Conservation (phyloP, 2,797 vertebrate species). For the Anguilla obscura region DNA sequence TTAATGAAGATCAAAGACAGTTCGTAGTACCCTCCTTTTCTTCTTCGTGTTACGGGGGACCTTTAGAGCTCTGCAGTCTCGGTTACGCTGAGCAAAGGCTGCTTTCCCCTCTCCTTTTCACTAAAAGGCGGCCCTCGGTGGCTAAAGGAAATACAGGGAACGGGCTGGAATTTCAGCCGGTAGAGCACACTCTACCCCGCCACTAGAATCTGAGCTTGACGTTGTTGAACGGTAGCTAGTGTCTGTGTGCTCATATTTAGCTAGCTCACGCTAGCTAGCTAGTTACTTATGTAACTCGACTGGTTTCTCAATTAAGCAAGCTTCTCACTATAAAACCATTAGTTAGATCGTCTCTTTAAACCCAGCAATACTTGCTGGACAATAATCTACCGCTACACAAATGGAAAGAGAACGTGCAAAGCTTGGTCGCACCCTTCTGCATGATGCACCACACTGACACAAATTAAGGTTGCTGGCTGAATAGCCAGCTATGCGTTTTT, state of each 20-base stretch:
- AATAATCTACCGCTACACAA: conserved; percentile 28
- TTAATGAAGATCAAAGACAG: conserved; percentile 26
- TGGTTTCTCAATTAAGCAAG: conserved; percentile 12
- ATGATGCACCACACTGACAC: conserved; percentile 31
- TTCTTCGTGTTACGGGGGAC: background rate
- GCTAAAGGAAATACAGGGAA: conserved; percentile 56
- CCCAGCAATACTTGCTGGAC: background rate
- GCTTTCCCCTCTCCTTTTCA: conserved; percentile 49
- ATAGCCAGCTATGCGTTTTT: conserved; percentile 49
- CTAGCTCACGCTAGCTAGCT: conserved; percentile 40
- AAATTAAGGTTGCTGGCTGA: conserved; percentile 48
- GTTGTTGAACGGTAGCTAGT: conserved; percentile 28
- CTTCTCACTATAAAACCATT: conserved; percentile 28
- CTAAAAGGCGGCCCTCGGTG: conserved; percentile 55
- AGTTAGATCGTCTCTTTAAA: conserved; percentile 27
- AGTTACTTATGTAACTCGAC: conserved; percentile 42
- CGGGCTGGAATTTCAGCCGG: conserved; percentile 54
- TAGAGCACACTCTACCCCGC: conserved; percentile 33
- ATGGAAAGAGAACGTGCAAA: conserved; percentile 23
- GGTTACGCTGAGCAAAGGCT: conserved; percentile 16
- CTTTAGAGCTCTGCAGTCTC: conserved; percentile 21
- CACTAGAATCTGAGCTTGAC: conserved; percentile 39
- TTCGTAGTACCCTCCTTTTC: background rate
- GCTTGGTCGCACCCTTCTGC: conserved; percentile 38
- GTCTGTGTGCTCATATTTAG: conserved; percentile 41